Percentiles rank a stretch among this genome's conserved stretches.
Evolutionary conservation across 1,140 invertebrate genomes (phyloP).

Genomic region (Cryptotermes secundus): DNA sequence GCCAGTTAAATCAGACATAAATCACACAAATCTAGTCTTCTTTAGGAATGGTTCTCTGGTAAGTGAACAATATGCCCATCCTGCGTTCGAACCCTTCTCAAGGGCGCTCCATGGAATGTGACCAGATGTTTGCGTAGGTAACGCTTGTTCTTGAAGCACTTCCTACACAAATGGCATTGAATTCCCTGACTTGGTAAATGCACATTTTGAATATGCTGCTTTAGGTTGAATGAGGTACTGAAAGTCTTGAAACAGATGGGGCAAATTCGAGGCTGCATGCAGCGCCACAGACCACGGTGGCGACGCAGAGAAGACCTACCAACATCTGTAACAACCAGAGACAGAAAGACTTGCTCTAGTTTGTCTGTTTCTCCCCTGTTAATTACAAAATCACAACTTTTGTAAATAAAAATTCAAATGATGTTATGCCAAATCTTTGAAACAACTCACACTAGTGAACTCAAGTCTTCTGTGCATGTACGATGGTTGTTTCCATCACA

Average conservation of each 20-base stretch:
- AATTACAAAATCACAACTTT: too few species aligned
- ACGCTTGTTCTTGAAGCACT: not conserved
- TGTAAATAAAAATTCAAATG: too few species aligned
- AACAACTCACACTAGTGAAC: too few species aligned
- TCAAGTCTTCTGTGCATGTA: too few species aligned
- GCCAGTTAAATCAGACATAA: too few species aligned
- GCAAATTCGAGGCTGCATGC: conserved; percentile 9
- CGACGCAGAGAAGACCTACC: not conserved
- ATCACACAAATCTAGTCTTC: too few species aligned
- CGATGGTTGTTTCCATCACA: too few species aligned
- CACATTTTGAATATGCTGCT: not conserved
- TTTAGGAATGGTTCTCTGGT: not conserved
- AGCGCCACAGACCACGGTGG: not conserved
- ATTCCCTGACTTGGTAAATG: conserved; percentile 6
- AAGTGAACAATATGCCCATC: not conserved
- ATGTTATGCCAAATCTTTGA: too few species aligned
- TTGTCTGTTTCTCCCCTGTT: not conserved
- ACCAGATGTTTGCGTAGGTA: not conserved
- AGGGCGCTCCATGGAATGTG: not conserved
- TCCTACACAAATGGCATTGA: not conserved
- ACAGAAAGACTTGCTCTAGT: conserved; percentile 5
- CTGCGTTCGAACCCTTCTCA: not conserved
- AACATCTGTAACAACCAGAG: not conserved
- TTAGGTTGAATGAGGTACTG: conserved; percentile 10
- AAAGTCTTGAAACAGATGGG: not conserved